Percentiles rank a stretch among this genome's conserved stretches.
phyloP scores from a whole-genome alignment of 2,797 vertebrate species.

The Toxotes lorentzi region DNA sequence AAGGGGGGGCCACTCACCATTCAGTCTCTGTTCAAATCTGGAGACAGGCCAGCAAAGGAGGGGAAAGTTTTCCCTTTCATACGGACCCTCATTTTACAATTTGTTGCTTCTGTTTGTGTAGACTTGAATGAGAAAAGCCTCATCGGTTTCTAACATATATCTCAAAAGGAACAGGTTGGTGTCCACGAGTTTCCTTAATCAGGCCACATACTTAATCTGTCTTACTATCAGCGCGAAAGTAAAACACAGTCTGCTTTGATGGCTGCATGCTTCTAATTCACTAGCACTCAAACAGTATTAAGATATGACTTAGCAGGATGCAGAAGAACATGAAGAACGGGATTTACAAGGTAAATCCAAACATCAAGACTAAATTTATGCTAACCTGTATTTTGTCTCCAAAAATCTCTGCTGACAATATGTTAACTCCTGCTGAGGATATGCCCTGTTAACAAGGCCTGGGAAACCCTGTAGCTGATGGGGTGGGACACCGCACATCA shows the following conservation, averaged over 20 bases:
- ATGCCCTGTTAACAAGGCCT: not conserved
- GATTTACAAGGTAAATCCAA: not conserved
- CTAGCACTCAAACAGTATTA: not conserved
- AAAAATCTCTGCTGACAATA: not conserved
- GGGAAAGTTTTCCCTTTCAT: not conserved
- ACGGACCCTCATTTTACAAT: not conserved
- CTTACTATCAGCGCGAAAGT: not conserved
- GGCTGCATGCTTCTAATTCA: constrained; percentile 13
- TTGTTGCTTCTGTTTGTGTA: not conserved
- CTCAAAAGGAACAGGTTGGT: constrained; percentile 1
- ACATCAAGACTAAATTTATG: not conserved
- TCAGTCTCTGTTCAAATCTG: constrained; percentile 40
- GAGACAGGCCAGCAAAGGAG: constrained; percentile 25
- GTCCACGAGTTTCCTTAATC: not conserved
- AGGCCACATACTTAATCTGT: not conserved
- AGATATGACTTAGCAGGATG: constrained; percentile 9
- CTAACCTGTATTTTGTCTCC: not conserved
- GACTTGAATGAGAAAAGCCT: constrained; percentile 5
- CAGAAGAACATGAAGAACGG: not conserved
- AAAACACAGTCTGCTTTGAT: constrained; percentile 23
- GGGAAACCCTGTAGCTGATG: constrained; percentile 29
- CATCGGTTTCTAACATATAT: not conserved
- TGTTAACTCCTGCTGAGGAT: not conserved
- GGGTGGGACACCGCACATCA: constrained; percentile 45
- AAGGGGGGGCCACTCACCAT: constrained; percentile 12